Evolutionary conservation across 2,888 invertebrate genomes (phyloP).

Genomic region (Ariolimax columbianus): DNA sequence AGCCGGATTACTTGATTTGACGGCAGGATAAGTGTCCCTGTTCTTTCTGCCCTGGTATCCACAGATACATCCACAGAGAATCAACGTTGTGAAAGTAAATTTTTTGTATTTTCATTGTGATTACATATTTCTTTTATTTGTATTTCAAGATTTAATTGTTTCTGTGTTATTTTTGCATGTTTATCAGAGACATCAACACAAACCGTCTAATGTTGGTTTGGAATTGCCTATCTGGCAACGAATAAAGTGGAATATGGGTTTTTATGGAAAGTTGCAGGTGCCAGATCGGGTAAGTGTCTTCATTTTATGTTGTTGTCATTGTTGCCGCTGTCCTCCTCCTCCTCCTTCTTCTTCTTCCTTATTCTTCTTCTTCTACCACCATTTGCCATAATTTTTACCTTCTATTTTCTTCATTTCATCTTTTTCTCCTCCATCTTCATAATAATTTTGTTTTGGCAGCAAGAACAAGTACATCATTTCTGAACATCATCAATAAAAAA

Average conservation of each 20-base stretch:
- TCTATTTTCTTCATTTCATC: background rate
- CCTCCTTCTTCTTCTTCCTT: no score
- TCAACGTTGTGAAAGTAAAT: no score
- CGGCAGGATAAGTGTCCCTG: no score
- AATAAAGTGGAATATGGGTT: slow-evolving; percentile 49
- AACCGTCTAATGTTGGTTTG: background rate
- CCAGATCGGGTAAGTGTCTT: slow-evolving; percentile 31
- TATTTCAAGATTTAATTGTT: background rate
- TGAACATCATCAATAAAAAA: no score
- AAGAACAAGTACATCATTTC: no score
- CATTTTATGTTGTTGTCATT: background rate
- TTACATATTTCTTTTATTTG: background rate
- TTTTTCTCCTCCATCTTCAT: background rate
- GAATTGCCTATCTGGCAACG: slow-evolving; percentile 36
- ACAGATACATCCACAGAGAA: no score
- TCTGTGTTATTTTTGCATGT: background rate
- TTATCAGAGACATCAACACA: slow-evolving; percentile 41
- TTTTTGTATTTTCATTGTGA: no score
- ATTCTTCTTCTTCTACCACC: background rate
- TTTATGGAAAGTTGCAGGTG: slow-evolving; percentile 40
- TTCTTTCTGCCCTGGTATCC: no score
- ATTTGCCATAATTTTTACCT: background rate
- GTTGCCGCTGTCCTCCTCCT: no score
- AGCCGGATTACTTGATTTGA: no score
- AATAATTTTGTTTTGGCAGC: no score